Conservation (phyloP, 2,113 vertebrate species). For the Neopipo cinnamomea region DNA sequence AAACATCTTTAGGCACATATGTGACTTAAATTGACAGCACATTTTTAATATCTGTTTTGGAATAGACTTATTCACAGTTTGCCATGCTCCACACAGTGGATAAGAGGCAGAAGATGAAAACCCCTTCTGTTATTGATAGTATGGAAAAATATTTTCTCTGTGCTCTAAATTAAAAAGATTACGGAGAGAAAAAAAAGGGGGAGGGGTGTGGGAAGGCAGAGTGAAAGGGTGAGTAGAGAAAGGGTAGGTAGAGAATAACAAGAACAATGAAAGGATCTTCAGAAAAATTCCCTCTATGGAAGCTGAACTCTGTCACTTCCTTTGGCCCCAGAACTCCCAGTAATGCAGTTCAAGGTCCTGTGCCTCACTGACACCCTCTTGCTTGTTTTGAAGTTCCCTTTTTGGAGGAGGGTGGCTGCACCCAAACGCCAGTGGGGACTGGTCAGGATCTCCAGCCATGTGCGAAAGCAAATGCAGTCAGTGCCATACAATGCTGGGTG, state of each 20-base stretch:
- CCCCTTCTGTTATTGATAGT: neutral
- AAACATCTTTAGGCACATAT: neutral
- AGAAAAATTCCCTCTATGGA: neutral
- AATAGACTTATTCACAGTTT: neutral
- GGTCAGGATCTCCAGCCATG: neutral
- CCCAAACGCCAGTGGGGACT: neutral
- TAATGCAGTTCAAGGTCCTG: neutral
- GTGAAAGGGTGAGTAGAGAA: neutral
- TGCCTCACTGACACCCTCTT: neutral
- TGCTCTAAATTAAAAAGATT: neutral
- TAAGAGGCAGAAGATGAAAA: neutral
- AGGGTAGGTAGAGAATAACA: neutral
- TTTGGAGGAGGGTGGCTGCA: neutral
- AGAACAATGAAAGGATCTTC: neutral
- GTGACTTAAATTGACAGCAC: neutral
- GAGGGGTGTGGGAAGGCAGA: fast-evolving
- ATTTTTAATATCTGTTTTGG: neutral
- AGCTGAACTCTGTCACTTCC: neutral
- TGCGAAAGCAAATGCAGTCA: neutral
- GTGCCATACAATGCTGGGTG: neutral
- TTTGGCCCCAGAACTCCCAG: neutral
- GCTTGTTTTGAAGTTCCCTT: neutral
- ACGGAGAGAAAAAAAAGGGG: neutral
- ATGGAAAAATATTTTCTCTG: neutral
- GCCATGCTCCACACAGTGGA: neutral